Base-by-base conservation (phyloP, 2,888 invertebrate genomes). In the Limnephilus auricula region DNA sequence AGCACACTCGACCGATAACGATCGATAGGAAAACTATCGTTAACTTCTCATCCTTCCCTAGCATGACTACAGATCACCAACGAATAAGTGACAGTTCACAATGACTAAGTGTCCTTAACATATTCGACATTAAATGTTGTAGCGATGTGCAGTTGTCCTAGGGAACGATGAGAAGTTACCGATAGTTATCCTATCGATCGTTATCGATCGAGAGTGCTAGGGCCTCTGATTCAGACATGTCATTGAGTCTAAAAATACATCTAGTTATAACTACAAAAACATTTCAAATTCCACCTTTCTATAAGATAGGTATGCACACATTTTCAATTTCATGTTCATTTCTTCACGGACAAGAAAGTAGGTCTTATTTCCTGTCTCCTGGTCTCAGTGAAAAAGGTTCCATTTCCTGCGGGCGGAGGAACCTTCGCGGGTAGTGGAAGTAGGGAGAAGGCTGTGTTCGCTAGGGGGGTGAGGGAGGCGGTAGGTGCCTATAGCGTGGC, bases 351-450 rank as follows among this genome's bases (percentile, higher is more conserved):
- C 65, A 65, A 65, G 25, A 65, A 65, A 65, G 65, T 9, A 25
- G 65, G 25, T 65, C 25, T 65, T 65, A 65, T 65, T 65, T 65
- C 65, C 65, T 65, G 65, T 85, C 40, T 85, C 85, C 85, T 12
- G 40, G 30, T 45, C 85, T 13, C 30, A n/a, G 85, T 85, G 85
- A 85, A 85, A 85, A 85, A 85, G 45, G 40, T 40, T 85, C 85
- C 25, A 85, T 85, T 85, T 85, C 85, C 85, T 85, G 85, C 15
- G 45, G 40, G 30, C 45, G 34, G 10, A 40, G 85, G 40, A 85
- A 40, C 85, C 85, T 85, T 15, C 85, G 45, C 25, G 85, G 85
- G 85, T 85, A 85, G 85, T 65, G 65, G 65, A 65, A 65, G 65
- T 65, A n/a, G 65, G 65, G 65, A 65, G 65, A 65, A 65, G 65